Conservation (phyloP, 2,888 invertebrate genomes). For the Drosophila barbarae region DNA sequence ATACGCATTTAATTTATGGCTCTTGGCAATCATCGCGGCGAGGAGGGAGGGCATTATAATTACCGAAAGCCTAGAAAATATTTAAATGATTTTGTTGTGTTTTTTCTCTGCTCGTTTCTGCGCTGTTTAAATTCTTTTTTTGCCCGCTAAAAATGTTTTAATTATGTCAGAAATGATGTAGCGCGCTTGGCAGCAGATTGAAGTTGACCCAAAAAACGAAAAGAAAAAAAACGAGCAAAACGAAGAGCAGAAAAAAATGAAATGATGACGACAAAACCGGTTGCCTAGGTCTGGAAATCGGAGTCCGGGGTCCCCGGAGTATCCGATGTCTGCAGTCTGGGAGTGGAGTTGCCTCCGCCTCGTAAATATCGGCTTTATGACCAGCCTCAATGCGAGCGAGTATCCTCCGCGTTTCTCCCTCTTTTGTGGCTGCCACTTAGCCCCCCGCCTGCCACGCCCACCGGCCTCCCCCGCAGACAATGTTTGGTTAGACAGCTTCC, state of each 20-base stretch:
- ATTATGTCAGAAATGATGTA: slow-evolving; percentile 60
- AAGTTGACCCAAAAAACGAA: slow-evolving; percentile 60
- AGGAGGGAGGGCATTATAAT: slow-evolving; percentile 24
- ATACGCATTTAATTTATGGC: slow-evolving; percentile 55
- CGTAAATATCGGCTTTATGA: slow-evolving; percentile 63
- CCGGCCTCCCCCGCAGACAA: slow-evolving; percentile 29
- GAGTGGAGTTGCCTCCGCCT: slow-evolving; percentile 37
- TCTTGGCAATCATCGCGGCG: slow-evolving; percentile 28
- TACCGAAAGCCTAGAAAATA: slow-evolving; percentile 37
- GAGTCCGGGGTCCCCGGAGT: slow-evolving; percentile 23
- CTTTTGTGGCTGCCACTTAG: slow-evolving; percentile 24
- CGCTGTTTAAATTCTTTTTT: slow-evolving; percentile 11
- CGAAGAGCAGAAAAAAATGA: slow-evolving; percentile 13
- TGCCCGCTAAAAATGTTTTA: slow-evolving; percentile 54
- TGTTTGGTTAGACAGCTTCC: slow-evolving; percentile 63
- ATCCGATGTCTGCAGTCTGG: slow-evolving; percentile 28
- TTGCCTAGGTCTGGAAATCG: slow-evolving; percentile 20
- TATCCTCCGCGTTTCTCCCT: slow-evolving; percentile 31
- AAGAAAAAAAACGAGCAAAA: slow-evolving; percentile 43
- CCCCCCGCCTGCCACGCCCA: slow-evolving; percentile 34
- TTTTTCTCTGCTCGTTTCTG: slow-evolving; percentile 18
- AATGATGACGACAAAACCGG: slow-evolving; percentile 40
- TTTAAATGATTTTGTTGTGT: slow-evolving; percentile 30
- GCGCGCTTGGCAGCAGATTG: slow-evolving; percentile 53
- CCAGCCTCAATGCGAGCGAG: slow-evolving; percentile 60